Evolutionary conservation across 2,888 invertebrate species (phyloP), one percentile per base, ranked within the genome.

Genomic region (Danaus chrysippus): DNA sequence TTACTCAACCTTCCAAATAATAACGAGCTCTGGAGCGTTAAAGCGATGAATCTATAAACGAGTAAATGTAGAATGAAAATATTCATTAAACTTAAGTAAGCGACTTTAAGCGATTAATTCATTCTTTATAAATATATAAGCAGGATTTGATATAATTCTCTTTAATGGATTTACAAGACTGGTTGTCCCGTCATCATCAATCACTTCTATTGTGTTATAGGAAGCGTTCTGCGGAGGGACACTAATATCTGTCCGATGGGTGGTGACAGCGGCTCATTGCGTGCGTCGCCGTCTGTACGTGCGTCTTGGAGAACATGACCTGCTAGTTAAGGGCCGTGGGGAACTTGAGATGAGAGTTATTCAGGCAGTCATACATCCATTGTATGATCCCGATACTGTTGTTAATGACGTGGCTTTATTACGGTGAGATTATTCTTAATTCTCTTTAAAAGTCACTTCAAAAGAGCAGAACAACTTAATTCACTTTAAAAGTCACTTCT

Each of bases 211-310:
- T 43, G 54, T 19, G 10, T 56, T 59, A 15, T 42, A 96, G 94
- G 97, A 97, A 87, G 95, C 96, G 41, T 96, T 97, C 77, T 97
- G 97, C 77, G 97, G 97, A 0, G 97, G 97, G 1, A 97, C 97
- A 1, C 81, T 97, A 42, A 93, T 97, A 15, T 94, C 95, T 0
- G 92, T 95, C 0, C 92, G 94, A 54, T 97, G 97, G 97, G 94
- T 97, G 54, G 90, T 97, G 62, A 97, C 97, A 0, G 97, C 97
- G 0, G 96, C 96, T 1, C 97, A 97, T 77, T 97, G 97, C 79
- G 94, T 97, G 41, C 91, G 95, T 67, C 93, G 94, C 68, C 93
- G 94, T 49, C 92, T 97, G 13, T 94, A 93, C 73, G 96, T 97
- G 17, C 93, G 96, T 10, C 91, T 98, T 43, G 97, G 97, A 0